These are phyloP conservation scores for Natrix natrix DNA, from an alignment of 2,797 vertebrate species.

Conservation along the genomic window DNA sequence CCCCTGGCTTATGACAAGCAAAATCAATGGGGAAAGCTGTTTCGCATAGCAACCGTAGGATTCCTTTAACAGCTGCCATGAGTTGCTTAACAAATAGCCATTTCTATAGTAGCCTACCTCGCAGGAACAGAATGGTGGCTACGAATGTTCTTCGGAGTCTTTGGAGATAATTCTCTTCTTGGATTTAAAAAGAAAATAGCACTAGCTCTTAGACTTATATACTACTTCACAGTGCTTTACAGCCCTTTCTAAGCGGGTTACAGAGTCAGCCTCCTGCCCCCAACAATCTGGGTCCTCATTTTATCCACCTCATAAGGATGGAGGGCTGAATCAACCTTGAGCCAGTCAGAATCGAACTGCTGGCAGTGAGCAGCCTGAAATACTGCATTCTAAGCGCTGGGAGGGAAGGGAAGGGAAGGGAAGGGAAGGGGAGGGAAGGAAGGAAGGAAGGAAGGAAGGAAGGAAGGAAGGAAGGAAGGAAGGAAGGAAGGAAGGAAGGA, in stretches of 20 bases:
- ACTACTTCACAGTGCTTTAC: not conserved
- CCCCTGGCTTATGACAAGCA: not conserved
- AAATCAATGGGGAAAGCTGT: not conserved
- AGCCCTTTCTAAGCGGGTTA: not conserved
- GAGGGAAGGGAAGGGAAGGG: too few relatives aligned
- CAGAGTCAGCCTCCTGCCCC: not conserved
- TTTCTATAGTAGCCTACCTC: not conserved
- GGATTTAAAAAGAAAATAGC: not conserved
- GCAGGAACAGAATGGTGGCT: not conserved
- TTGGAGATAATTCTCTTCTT: not conserved
- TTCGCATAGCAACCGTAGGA: not conserved
- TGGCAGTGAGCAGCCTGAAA: too few relatives aligned
- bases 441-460: too few relatives aligned
- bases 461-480: too few relatives aligned
- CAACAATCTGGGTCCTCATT: too few relatives aligned
- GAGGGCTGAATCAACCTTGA: too few relatives aligned
- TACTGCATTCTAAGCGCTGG: too few relatives aligned
- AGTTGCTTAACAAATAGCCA: not conserved
- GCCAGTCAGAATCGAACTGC: too few relatives aligned
- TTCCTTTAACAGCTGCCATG: not conserved
- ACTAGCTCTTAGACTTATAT: not conserved
- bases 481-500: too few relatives aligned
- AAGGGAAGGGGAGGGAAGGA: too few relatives aligned
- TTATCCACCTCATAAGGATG: too few relatives aligned
- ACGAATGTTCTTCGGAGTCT: not conserved